Conservation (phyloP, 2,113 vertebrate genomes). For the Nicator chloris region DNA sequence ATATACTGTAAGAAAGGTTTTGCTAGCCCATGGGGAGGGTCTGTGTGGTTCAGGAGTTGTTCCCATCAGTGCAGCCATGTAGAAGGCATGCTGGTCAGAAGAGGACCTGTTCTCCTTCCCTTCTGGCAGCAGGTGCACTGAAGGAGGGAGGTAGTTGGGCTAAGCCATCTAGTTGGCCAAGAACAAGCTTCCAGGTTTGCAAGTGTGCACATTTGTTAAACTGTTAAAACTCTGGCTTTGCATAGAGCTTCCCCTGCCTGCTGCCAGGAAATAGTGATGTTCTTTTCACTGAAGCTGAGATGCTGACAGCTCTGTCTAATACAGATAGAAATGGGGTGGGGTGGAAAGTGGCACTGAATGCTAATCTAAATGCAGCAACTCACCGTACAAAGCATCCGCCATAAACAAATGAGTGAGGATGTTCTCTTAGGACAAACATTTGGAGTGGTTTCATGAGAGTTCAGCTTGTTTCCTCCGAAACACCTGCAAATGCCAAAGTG, state of each 20-base stretch:
- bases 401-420: neutral
- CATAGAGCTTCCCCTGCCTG: neutral
- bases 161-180: neutral
- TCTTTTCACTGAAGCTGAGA: neutral
- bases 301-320: neutral
- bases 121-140: neutral
- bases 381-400: neutral
- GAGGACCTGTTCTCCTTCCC: neutral
- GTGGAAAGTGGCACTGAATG: neutral
- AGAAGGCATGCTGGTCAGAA: neutral
- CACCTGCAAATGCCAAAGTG: neutral
- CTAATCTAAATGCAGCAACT: neutral
- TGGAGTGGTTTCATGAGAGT: neutral
- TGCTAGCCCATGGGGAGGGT: neutral
- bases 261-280: constrained; percentile 14
- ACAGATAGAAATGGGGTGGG: neutral
- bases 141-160: neutral
- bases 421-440: neutral
- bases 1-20: neutral
- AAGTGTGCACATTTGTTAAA: neutral
- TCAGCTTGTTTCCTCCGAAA: neutral
- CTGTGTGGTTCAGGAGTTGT: neutral
- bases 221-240: neutral
- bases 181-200: neutral
- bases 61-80: neutral